Conservation (phyloP, 2,113 vertebrate genomes). For the Chunga burmeisteri region DNA sequence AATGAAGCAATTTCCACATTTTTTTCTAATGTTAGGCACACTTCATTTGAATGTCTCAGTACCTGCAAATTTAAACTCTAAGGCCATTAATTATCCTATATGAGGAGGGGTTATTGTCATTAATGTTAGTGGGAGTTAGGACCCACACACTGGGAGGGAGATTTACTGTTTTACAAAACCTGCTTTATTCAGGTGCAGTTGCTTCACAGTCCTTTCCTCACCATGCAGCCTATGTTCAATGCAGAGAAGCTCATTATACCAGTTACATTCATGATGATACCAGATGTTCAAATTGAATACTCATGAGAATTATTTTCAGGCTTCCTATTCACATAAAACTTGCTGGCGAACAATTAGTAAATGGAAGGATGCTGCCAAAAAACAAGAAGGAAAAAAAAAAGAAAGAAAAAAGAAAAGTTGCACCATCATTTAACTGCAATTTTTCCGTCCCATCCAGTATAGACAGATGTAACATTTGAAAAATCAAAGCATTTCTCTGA, state of each 20-base stretch:
- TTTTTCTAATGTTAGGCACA: slow-evolving; percentile 39
- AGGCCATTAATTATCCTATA: slow-evolving; percentile 12
- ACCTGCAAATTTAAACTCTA: slow-evolving; percentile 24
- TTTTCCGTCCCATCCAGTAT: background rate
- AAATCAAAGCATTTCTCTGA: background rate
- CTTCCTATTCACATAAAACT: slow-evolving; percentile 27
- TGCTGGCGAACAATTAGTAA: background rate
- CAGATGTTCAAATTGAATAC: slow-evolving; percentile 52
- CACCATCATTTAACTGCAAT: background rate
- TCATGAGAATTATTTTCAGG: slow-evolving; percentile 38
- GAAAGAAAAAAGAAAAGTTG: background rate
- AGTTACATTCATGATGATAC: slow-evolving; percentile 31
- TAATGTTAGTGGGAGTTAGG: background rate
- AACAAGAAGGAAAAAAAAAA: background rate
- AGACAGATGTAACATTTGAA: background rate
- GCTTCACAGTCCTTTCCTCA: background rate
- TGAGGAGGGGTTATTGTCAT: background rate
- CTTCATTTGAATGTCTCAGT: slow-evolving; percentile 22
- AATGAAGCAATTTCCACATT: slow-evolving; percentile 40
- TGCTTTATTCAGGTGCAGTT: slow-evolving; percentile 38
- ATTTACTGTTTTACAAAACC: background rate
- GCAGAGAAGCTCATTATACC: slow-evolving; percentile 35
- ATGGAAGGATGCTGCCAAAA: background rate
- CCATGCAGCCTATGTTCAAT: background rate
- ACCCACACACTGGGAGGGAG: background rate